Evolutionary conservation across 2,888 invertebrate species (phyloP).

Genomic region (Cenopis cana): DNA sequence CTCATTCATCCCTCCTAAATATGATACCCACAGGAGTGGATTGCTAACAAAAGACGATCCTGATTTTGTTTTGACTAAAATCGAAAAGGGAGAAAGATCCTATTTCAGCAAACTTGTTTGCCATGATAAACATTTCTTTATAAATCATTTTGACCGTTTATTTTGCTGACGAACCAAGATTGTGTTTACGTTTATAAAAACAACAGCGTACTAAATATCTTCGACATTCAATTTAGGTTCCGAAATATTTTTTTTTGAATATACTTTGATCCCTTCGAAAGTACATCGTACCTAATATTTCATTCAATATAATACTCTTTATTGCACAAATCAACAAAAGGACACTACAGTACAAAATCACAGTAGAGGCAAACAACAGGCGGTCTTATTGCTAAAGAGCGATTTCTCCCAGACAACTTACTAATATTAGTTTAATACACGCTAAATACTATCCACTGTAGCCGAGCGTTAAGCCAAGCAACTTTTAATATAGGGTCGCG

Average conservation of each 20-base stretch:
- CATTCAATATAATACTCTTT: no score
- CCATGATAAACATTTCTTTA: slow-evolving; percentile 45
- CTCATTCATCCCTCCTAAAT: slow-evolving; percentile 69
- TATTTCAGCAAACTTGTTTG: slow-evolving; percentile 75
- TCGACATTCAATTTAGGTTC: neutral
- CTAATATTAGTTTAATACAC: neutral
- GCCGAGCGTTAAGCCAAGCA: no score
- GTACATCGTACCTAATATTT: no score
- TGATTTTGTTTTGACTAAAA: slow-evolving; percentile 84
- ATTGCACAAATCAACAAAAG: no score
- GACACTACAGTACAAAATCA: no score
- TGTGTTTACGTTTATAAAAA: slow-evolving; percentile 11
- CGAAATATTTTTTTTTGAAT: no score
- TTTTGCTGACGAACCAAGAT: slow-evolving; percentile 14
- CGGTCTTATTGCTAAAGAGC: no score
- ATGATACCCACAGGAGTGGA: slow-evolving; percentile 79
- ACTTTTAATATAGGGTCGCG: no score
- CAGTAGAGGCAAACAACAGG: no score
- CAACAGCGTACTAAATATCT: neutral
- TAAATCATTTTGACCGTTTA: slow-evolving; percentile 30
- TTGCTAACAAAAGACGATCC: slow-evolving; percentile 77
- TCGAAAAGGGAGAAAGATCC: slow-evolving; percentile 68
- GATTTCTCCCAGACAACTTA: no score
- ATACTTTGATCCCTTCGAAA: no score
- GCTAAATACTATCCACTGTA: neutral